phyloP scores from a whole-genome alignment of 2,888 invertebrate species.

The Noctua janthe region DNA sequence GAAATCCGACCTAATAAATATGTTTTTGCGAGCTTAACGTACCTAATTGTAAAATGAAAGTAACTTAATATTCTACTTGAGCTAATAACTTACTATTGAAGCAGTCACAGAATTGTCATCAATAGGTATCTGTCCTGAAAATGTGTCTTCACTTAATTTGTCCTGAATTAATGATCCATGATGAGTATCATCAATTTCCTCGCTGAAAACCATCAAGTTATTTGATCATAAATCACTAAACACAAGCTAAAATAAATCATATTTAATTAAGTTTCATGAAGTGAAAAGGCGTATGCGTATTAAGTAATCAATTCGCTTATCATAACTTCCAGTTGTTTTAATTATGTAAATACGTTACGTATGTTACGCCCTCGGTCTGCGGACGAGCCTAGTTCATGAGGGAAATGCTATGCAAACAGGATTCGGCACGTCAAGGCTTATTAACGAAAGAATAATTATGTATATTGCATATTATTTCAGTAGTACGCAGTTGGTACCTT shows the following conservation, averaged over 20 bases:
- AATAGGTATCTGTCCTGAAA: background rate
- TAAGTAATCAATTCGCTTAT: slow-evolving; percentile 50
- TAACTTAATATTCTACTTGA: too few relatives aligned
- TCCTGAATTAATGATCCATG: background rate
- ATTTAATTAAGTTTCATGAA: slow-evolving; percentile 49
- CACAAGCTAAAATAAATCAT: slow-evolving; percentile 23
- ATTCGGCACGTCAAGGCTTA: slow-evolving; percentile 51
- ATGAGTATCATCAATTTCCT: background rate
- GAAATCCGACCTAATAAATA: slow-evolving; percentile 19
- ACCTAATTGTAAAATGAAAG: too few relatives aligned
- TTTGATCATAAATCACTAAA: slow-evolving; percentile 22
- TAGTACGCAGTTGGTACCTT: background rate
- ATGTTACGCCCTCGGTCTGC: slow-evolving; percentile 42
- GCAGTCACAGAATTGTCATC: background rate
- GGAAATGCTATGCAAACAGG: slow-evolving; percentile 58
- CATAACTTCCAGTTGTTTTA: slow-evolving; percentile 46
- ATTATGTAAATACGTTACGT: slow-evolving; percentile 61
- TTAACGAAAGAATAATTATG: slow-evolving; percentile 16
- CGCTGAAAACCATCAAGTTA: background rate
- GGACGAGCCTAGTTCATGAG: slow-evolving; percentile 47
- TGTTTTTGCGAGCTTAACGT: background rate
- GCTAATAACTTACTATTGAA: background rate
- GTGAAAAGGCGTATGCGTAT: slow-evolving; percentile 48
- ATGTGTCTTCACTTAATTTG: background rate
- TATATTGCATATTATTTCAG: slow-evolving; percentile 25